Conservation (phyloP, 2,113 vertebrate genomes). For the Pungitius pungitius region DNA sequence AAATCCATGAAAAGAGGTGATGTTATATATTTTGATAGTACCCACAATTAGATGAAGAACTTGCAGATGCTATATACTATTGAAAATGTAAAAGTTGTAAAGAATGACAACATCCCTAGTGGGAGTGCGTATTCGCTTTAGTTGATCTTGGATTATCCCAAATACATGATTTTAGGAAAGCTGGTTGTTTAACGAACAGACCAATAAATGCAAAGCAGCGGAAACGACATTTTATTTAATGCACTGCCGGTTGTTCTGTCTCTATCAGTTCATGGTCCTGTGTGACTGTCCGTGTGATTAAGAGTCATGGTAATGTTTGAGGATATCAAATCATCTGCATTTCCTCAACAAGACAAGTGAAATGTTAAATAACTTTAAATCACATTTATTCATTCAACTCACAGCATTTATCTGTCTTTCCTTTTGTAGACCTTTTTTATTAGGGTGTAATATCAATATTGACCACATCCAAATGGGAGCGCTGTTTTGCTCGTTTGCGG, state of each 20-base stretch:
- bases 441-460: not conserved
- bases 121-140: not conserved
- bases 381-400: no score
- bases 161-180: not conserved
- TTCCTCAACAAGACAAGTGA: not conserved
- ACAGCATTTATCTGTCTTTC: not conserved
- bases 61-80: not conserved
- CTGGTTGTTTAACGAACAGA: not conserved
- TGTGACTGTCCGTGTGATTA: not conserved
- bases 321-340: not conserved
- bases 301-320: not conserved
- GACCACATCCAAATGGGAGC: not conserved
- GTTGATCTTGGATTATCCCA: not conserved
- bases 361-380: not conserved
- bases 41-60: not conserved
- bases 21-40: not conserved
- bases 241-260: not conserved
- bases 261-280: not conserved
- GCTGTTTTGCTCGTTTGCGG: not conserved
- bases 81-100: not conserved
- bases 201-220: constrained; percentile 1
- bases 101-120: not conserved
- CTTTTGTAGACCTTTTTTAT: not conserved
- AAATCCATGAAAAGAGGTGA: not conserved
- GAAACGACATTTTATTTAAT: not conserved